Evolutionary conservation across 2,797 vertebrate species (phyloP).

Genomic region (Tolypeutes matacus): DNA sequence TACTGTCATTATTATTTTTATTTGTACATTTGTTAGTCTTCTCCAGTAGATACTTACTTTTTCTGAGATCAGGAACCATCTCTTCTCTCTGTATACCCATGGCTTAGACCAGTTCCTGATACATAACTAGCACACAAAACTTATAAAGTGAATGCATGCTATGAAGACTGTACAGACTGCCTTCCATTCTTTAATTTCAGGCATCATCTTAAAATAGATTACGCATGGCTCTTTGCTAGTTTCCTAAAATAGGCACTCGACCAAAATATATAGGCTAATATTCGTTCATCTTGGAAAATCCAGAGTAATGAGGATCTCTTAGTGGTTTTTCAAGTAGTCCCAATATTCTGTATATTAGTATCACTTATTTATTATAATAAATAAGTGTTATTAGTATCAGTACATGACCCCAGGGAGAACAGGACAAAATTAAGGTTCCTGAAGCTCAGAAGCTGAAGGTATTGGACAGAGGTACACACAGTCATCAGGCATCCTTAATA

Average conservation of each 20-base stretch:
- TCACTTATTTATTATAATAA: not conserved
- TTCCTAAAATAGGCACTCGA: slow-evolving; percentile 1
- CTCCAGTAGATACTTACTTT: not conserved
- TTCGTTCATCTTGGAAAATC: slow-evolving; percentile 21
- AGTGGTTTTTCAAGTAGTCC: not conserved
- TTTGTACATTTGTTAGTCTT: not conserved
- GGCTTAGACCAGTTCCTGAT: not conserved
- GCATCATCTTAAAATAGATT: not conserved
- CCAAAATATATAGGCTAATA: not conserved
- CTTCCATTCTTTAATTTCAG: not conserved
- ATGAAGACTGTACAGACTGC: not conserved
- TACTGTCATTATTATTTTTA: not conserved
- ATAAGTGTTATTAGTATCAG: too few relatives aligned
- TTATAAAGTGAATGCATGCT: not conserved
- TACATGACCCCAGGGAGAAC: not conserved
- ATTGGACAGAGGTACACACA: not conserved
- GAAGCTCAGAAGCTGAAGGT: slow-evolving; percentile 25
- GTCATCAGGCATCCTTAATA: not conserved
- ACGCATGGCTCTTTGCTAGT: not conserved
- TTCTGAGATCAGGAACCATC: not conserved
- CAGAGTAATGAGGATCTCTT: not conserved
- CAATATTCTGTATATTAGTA: not conserved
- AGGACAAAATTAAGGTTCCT: not conserved
- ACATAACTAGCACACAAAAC: not conserved
- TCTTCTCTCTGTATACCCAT: not conserved